Percentiles rank a stretch among this genome's conserved stretches.
Conservation (phyloP, 2,888 invertebrate genomes). For the Oxycera nigricornis region DNA sequence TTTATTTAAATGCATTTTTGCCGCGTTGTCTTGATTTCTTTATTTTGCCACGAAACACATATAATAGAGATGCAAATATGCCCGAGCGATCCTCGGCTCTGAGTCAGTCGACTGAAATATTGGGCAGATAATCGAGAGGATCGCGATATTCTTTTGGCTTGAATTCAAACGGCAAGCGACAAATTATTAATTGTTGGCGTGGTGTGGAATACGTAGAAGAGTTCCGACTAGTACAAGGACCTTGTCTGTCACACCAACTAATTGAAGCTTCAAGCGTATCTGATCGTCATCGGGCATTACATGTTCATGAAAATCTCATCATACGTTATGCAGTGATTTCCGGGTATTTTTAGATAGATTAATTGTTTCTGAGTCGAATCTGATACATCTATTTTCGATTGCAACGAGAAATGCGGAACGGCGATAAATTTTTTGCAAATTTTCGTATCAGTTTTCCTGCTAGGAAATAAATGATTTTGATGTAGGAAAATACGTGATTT, state of each 20-base stretch:
- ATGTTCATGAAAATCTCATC: constrained; percentile 11
- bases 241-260: constrained; percentile 20
- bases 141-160: neutral
- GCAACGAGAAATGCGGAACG: neutral
- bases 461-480: no score
- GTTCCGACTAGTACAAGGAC: constrained; percentile 26
- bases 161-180: neutral
- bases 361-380: neutral
- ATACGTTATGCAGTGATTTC: neutral
- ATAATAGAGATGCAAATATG: no score
- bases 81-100: no score
- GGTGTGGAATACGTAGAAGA: neutral
- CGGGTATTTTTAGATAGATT: constrained; percentile 1
- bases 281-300: neutral
- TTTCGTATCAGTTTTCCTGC: no score
- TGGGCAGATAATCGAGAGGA: neutral
- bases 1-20: no score
- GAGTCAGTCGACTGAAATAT: neutral
- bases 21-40: no score
- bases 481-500: no score
- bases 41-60: no score
- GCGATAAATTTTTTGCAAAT: no score
- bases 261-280: neutral
- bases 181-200: neutral
- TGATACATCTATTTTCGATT: constrained; percentile 14